These are phyloP conservation scores for Magallana nippona DNA, from an alignment of 2,888 invertebrate genomes.

Conservation along the genomic window DNA sequence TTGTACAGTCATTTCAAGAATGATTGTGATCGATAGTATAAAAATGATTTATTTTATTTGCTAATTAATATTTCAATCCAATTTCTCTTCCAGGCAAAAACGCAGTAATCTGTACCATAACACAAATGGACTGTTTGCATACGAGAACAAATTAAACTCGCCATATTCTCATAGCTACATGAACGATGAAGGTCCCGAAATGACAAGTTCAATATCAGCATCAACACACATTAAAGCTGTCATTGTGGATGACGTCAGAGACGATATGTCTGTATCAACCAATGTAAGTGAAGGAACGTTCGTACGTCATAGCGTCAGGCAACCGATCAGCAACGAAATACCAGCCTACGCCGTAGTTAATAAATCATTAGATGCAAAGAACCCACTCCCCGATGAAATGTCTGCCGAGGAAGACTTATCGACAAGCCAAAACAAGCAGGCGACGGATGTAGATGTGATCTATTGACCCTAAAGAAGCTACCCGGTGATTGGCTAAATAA, in stretches of 20 bases:
- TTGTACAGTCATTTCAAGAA: too few species aligned
- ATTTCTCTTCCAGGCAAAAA: too few species aligned
- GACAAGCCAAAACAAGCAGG: not conserved
- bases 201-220: not conserved
- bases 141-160: not conserved
- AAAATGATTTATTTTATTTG: too few species aligned
- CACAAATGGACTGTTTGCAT: not conserved
- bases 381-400: not conserved
- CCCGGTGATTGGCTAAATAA: not conserved
- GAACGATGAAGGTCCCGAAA: not conserved
- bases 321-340: not conserved
- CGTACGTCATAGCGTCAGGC: constrained; percentile 3
- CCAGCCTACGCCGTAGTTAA: not conserved
- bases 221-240: not conserved
- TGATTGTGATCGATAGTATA: too few species aligned
- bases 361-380: not conserved
- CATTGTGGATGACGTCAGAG: constrained; percentile 17
- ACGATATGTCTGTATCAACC: constrained; percentile 6
- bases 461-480: not conserved
- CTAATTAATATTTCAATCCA: too few species aligned
- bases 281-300: constrained; percentile 20
- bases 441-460: not conserved
- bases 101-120: not conserved
- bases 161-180: not conserved
- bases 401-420: not conserved